These are phyloP conservation scores for Beaufortia kweichowensis DNA, from an alignment of 2,113 vertebrate genomes.

Conservation along the genomic window DNA sequence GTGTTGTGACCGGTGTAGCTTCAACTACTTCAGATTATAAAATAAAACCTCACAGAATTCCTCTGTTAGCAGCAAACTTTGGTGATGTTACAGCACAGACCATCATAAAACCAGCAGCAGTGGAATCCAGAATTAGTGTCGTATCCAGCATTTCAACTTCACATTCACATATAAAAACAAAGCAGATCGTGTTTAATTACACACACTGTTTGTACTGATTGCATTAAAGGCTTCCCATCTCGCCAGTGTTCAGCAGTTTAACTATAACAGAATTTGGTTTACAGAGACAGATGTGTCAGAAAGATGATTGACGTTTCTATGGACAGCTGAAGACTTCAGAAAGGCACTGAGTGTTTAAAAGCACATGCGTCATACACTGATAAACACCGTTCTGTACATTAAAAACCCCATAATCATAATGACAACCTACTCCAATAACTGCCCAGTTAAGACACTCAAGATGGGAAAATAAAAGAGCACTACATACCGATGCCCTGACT, in stretches of 20 bases:
- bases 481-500: neutral
- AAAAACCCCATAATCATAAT: neutral
- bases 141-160: neutral
- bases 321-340: neutral
- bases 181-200: constrained; percentile 35
- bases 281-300: neutral
- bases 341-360: constrained; percentile 21
- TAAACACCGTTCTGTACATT: neutral
- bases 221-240: neutral
- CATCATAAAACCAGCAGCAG: neutral
- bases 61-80: constrained; percentile 1
- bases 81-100: neutral
- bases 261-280: neutral
- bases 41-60: neutral
- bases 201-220: neutral
- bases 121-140: neutral
- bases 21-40: neutral
- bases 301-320: neutral
- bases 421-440: neutral
- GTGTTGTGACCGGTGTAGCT: neutral
- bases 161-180: constrained; percentile 40
- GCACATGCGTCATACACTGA: constrained; percentile 9
- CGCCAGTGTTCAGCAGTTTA: neutral
- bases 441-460: neutral
- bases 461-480: neutral